Evolutionary conservation across 2,797 vertebrate species (phyloP).

Genomic region (Argentina silus): DNA sequence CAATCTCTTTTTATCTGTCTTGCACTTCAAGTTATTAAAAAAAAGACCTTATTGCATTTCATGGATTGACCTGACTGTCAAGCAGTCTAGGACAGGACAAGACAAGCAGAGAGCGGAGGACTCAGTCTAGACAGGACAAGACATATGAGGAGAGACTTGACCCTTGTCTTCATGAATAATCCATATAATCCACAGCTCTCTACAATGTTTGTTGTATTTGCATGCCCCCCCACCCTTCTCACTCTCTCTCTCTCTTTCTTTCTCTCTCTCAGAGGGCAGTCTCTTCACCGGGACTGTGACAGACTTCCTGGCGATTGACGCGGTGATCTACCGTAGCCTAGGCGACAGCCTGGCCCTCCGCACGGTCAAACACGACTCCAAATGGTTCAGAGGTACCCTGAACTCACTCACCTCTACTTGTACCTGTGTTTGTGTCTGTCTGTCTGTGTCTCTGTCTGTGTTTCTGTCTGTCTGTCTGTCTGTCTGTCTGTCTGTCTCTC

Average conservation of each 20-base stretch:
- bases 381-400: constrained; percentile 95
- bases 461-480: not conserved
- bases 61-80: too few relatives aligned
- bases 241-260: constrained; percentile 19
- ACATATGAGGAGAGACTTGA: too few relatives aligned
- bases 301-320: constrained; percentile 96
- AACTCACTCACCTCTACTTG: too few relatives aligned
- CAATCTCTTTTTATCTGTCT: not conserved
- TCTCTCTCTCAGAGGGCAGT: constrained; percentile 83
- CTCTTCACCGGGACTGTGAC: constrained; percentile 97
- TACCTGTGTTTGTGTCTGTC: not conserved
- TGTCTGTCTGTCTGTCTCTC: not conserved
- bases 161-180: too few relatives aligned
- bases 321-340: constrained; percentile 96
- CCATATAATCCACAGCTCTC: too few relatives aligned
- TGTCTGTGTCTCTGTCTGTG: constrained; percentile 13
- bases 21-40: too few relatives aligned
- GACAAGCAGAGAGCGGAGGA: too few relatives aligned
- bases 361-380: constrained; percentile 97
- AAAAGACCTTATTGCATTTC: too few relatives aligned
- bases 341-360: constrained; percentile 91
- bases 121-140: too few relatives aligned
- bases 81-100: too few relatives aligned
- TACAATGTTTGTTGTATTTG: too few relatives aligned
- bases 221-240: too few relatives aligned